A percentile compares a stretch with the other conserved stretches of the same genome.
Evolutionary conservation across 2,888 invertebrate genomes (phyloP).

Genomic region (Watsonalla cultraria): DNA sequence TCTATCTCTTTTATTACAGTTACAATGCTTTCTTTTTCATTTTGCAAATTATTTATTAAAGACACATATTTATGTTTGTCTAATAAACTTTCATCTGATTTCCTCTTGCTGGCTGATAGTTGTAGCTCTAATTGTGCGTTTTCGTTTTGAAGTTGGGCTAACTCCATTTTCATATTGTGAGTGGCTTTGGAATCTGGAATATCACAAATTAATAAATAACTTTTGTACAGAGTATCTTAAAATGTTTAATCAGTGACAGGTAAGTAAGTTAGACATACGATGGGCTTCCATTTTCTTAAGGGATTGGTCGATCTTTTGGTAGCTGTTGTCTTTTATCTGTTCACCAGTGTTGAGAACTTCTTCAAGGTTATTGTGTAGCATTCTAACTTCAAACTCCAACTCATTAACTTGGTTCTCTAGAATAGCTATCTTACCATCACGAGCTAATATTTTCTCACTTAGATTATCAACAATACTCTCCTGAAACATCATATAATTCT

Average conservation of each 20-base stretch:
- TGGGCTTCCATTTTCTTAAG: conserved; percentile 59
- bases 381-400: conserved; percentile 55
- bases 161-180: conserved; percentile 66
- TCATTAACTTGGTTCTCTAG: conserved; percentile 64
- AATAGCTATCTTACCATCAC: conserved; percentile 53
- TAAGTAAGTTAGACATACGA: conserved; percentile 38
- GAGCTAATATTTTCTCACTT: conserved; percentile 42
- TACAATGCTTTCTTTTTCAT: conserved; percentile 51
- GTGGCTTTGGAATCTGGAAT: conserved; percentile 62
- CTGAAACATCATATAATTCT: conserved; percentile 28
- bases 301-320: conserved; percentile 44
- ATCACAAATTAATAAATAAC: conserved; percentile 4
- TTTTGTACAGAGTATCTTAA: background rate
- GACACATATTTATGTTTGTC: conserved; percentile 43
- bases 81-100: conserved; percentile 35
- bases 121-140: conserved; percentile 45
- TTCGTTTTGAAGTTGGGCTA: conserved; percentile 48
- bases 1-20: conserved; percentile 57
- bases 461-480: conserved; percentile 45
- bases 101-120: conserved; percentile 38
- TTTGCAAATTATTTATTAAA: conserved; percentile 40
- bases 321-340: conserved; percentile 44
- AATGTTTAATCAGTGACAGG: background rate
- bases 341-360: conserved; percentile 49
- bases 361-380: conserved; percentile 41